Evolutionary conservation across 1,140 invertebrate species (phyloP).

Genomic region (Brachionus calyciflorus): DNA sequence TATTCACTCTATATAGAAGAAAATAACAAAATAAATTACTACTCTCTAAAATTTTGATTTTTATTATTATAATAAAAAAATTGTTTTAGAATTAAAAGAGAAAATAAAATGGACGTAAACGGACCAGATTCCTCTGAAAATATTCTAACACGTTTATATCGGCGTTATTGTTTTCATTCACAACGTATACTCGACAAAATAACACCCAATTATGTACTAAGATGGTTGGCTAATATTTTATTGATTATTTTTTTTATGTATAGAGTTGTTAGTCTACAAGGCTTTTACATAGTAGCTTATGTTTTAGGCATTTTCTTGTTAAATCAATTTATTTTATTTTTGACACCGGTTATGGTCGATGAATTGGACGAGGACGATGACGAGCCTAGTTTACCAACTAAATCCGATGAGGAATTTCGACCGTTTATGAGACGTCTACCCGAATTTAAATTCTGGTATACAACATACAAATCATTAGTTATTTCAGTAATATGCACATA

Average conservation of each 20-base stretch:
- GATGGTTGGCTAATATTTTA: constrained; percentile 61
- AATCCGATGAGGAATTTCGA: constrained; percentile 91
- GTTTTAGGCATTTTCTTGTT: constrained; percentile 97
- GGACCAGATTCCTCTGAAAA: neutral
- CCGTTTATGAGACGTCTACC: constrained; percentile 95
- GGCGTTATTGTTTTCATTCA: constrained; percentile 38
- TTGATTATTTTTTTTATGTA: constrained; percentile 60
- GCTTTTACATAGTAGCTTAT: constrained; percentile 99
- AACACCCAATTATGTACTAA: constrained; percentile 62
- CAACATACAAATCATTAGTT: constrained; percentile 88
- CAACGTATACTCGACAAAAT: constrained; percentile 64
- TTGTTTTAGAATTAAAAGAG: neutral
- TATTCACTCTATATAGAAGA: no score
- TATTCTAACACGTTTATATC: neutral
- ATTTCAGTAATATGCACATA: constrained; percentile 88
- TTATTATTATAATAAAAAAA: neutral
- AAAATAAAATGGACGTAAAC: constrained; percentile 15
- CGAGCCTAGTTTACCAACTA: constrained; percentile 82
- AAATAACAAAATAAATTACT: no score
- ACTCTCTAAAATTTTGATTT: no score
- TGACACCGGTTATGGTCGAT: constrained; percentile 88
- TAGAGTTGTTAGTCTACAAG: constrained; percentile 65
- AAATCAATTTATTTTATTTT: constrained; percentile 98
- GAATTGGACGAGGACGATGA: constrained; percentile 71
- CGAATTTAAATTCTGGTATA: constrained; percentile 99